Evolutionary conservation across 1,140 invertebrate genomes (phyloP), one percentile per base, ranked within the genome.

Genomic region (Drosophila bocqueti): DNA sequence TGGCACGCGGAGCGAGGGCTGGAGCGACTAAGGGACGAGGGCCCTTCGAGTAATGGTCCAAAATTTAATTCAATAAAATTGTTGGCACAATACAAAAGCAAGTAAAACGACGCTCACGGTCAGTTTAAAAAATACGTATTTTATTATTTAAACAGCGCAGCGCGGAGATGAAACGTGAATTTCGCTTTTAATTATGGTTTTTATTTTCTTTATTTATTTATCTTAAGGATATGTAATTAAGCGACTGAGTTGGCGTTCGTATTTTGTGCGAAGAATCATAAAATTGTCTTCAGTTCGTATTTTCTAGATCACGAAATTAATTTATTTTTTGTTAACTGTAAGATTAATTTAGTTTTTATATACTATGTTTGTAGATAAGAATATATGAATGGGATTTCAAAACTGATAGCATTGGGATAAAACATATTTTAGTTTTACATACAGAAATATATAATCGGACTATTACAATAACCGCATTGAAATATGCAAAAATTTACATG

Each of bases 21-120:
- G 42, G 15, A 18, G 31, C 4, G 36, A 13, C 21, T 42, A 21
- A 31, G 34, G 74, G 31, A 18, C 36, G 13, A 40, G 16, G 8
- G 18, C 64, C 42, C 55, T 65, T 76, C 81, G 74, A 78, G 66
- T 79, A 90, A 89, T 90, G 85, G 85, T 75, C 78, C 79, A 82
- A 90, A 89, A 90, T 89, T 85, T 85, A 89, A 89, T 89, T 90
- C 86, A 89, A 89, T 89, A 81, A 83, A 79, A 89, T 90, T 84
- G 74, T 90, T 89, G 84, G 74, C 74, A 81, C 83, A 86, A 87
- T 83, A 66, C 81, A 84, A 74, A 76, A 60, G 77, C 60, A 79
- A 67, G 61, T 26, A 54, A 42, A 79, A 59, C 49, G 66, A 55
- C n/a, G 29, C 55, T 67, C 26, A 36, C 31, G 24, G 34, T 38